Evolutionary conservation across 2,797 vertebrate genomes (phyloP).

Genomic region (Leptoclinus maculatus): DNA sequence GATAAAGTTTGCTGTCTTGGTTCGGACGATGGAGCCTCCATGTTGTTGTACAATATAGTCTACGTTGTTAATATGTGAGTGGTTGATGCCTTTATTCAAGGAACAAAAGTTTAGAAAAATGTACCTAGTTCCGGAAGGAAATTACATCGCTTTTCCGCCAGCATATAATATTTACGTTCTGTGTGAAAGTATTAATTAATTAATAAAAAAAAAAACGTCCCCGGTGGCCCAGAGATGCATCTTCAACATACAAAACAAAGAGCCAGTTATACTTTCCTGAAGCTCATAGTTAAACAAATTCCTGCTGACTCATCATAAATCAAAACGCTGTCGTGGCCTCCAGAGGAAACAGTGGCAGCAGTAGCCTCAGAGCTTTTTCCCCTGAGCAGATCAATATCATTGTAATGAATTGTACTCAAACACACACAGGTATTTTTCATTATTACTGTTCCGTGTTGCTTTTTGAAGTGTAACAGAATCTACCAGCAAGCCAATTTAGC

Average conservation of each 20-base stretch:
- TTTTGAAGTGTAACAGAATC: conserved; percentile 64
- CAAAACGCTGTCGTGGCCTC: conserved; percentile 50
- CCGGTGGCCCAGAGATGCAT: background rate
- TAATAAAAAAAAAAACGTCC: background rate
- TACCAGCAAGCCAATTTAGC: conserved; percentile 60
- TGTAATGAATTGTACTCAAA: conserved; percentile 68
- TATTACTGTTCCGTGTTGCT: conserved; percentile 54
- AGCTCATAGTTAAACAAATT: conserved; percentile 36
- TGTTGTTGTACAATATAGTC: background rate
- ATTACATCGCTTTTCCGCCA: background rate
- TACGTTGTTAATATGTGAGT: background rate
- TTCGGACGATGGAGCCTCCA: background rate
- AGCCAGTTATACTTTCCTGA: conserved; percentile 2
- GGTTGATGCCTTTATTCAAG: background rate
- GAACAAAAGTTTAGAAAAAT: background rate
- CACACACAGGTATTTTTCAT: conserved; percentile 67
- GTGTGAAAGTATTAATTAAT: background rate
- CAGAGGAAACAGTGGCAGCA: conserved; percentile 53
- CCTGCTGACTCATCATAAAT: conserved; percentile 68
- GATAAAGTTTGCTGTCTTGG: background rate
- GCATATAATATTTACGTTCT: background rate
- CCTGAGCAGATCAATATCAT: conserved; percentile 69
- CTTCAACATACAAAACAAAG: conserved; percentile 23
- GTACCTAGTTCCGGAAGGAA: background rate
- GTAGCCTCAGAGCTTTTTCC: conserved; percentile 56